Evolutionary conservation across 2,888 invertebrate species (phyloP), one percentile per base, ranked within the genome.

Genomic region (Pegoplata infirma): DNA sequence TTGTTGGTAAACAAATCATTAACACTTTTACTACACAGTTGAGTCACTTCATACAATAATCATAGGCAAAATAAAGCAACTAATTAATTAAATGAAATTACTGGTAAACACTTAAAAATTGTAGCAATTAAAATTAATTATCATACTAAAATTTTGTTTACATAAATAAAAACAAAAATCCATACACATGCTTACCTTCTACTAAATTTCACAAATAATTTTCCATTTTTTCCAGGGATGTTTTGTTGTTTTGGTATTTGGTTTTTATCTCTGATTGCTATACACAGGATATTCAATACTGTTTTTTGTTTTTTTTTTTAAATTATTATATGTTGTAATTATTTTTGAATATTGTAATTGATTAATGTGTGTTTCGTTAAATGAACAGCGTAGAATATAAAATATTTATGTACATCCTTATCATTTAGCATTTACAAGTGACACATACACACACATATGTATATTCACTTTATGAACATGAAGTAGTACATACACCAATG

Each of bases 281-380:
- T 25, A 25, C 12, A 25, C 12, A 21, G 6, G 19, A 19, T 19
- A 17, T 28, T 40, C 49, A 49, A 63, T 63, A 49, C n/a, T n/a
- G n/a, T n/a, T n/a, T n/a, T n/a, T n/a, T n/a, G n/a, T n/a, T n/a
- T n/a, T n/a, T 47, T 25, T 28, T 28, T 28, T 16, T 19, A 6
- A 51, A 51, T 53, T 21, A 64, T 12, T 17, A 14, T 10, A 44
- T 2, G 36, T 10, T 8, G 17, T 49, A 59, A 25, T 59, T 59
- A 44, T 59, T 59, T 25, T 25, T 59, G 23, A 69, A 51, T 51
- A 51, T 12, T 32, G 16, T 72, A 64, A 64, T 64, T 63, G 53
- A 64, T 72, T 72, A 49, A 72, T 64, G 64, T 47, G 17, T 19
- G 23, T 69, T 44, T 53, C n/a, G n/a, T n/a, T n/a, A n/a, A n/a